Evolutionary conservation across 2,888 invertebrate genomes (phyloP), one percentile per base, ranked within the genome.

Genomic region (Xanthia icteritia): DNA sequence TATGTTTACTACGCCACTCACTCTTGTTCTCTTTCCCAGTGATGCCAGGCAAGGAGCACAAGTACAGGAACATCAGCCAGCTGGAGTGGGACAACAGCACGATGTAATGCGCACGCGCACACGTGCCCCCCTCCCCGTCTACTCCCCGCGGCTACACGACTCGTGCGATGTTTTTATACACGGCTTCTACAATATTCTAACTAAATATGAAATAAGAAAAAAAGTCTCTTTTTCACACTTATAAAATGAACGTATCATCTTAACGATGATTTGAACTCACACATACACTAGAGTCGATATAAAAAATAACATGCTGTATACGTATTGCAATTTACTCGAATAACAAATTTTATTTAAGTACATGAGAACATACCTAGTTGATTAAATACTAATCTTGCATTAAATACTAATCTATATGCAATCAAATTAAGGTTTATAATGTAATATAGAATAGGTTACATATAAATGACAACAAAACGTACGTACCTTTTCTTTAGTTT

Each of bases 21-120:
- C 9, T 23, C 2, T 8, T 23, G 51, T 23, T 51, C 23, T 51
- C 23, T 23, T 51, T 51, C 51, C 51, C 51, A 95, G 96, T 95
- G 92, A 90, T 97, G 93, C 93, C 97, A 31, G 94, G 95, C 91
- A 96, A 96, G 92, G 95, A 96, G 90, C 97, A 97, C 93, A 97
- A 98, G 93, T 98, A 98, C 94, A 97, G 98, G 91, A 98, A 98
- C 96, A 97, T 98, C 92, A 98, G 97, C 94, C 98, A 98, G 95
- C 95, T 98, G 86, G 98, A 98, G 95, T 98, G 98, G 98, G 98
- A 98, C 95, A 98, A 98, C 97, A 97, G 97, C 95, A 98, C 98
- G 90, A 98, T 98, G 97, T 98, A 97, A 97, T 90, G 89, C 89
- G 86, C 84, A 60, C 81, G 68, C 84, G 61, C 86, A 77, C 66